Evolutionary conservation across 2,888 invertebrate genomes (phyloP).

Genomic region (Eubasilissa splendida): DNA sequence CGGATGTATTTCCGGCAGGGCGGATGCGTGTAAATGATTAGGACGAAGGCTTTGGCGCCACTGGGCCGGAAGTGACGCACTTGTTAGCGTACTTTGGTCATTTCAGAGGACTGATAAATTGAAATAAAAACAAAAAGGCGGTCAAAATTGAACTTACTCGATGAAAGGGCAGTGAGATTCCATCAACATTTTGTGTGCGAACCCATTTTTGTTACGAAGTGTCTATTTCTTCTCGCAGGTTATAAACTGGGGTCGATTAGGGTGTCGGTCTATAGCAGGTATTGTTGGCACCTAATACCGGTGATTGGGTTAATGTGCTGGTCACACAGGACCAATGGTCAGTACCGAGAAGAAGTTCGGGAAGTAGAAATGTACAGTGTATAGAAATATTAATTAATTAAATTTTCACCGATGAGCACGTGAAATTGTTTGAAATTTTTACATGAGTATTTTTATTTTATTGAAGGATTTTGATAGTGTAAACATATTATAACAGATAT

Average conservation of each 20-base stretch:
- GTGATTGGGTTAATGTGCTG: constrained; percentile 16
- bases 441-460: too few relatives aligned
- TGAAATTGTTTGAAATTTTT: too few relatives aligned
- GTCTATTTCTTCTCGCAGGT: neutral
- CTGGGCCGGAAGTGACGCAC: constrained; percentile 47
- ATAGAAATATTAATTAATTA: too few relatives aligned
- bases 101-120: constrained; percentile 6
- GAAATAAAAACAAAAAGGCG: neutral
- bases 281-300: constrained; percentile 3
- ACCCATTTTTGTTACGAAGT: neutral
- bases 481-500: too few relatives aligned
- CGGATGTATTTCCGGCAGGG: constrained; percentile 43
- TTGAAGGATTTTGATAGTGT: too few relatives aligned
- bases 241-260: neutral
- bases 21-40: constrained; percentile 46
- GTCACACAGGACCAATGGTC: neutral
- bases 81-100: constrained; percentile 36
- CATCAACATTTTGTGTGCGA: too few relatives aligned
- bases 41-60: constrained; percentile 31
- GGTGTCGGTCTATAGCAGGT: neutral
- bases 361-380: too few relatives aligned
- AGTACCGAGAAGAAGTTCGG: neutral
- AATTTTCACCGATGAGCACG: too few relatives aligned
- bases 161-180: too few relatives aligned
- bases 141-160: too few relatives aligned